Base-by-base conservation (phyloP, 2,797 vertebrate species). In the Sandelia bainsii region DNA sequence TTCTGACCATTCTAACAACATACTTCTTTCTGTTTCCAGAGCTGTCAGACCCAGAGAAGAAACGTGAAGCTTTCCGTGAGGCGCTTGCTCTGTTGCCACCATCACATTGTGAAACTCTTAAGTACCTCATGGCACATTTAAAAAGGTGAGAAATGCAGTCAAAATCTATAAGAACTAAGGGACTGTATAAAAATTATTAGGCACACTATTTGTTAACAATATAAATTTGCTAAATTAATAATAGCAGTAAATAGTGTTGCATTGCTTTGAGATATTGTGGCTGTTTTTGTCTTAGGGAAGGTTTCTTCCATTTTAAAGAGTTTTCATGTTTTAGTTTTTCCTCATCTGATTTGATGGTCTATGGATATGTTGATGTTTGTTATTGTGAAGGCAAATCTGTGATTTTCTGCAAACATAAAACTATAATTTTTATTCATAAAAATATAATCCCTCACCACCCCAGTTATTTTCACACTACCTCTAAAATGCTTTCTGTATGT, bases 91-190 rank as follows among this genome's bases (percentile, higher is more conserved):
- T 98, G 72, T 93, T 99, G 87, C 98, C 98, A 0, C 96, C 96
- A 16, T 97, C 98, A 16, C 98, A 99, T 95, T 95, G 92, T 86
- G 98, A 99, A 91, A 98, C 97, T 1, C 90, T 99, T 72, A 95
- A 96, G 82, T 98, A 97, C 93, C 98, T 99, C 88, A 98, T 99
- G 97, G 97, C 95, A 1, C 98, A 99, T 86, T 94, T 99, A 62
- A 99, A 98, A 93, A 98, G 96, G 98, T 98, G 87, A 92, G 93
- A 2, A 10, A 75, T 46, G 29, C 48, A 39, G 10, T 20, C 2
- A 0, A 40, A 32, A 6, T 16, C 14, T 20, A 32, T 16, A 37
- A 58, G 37, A 58, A 29, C 40, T 48, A 58, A 68, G 20, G 46
- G 29, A 23, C 45, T 7, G 5, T 61, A 29, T n/a, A 16, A 10